phyloP scores from a whole-genome alignment of 2,888 invertebrate species.

The Nymphalis polychloros region DNA sequence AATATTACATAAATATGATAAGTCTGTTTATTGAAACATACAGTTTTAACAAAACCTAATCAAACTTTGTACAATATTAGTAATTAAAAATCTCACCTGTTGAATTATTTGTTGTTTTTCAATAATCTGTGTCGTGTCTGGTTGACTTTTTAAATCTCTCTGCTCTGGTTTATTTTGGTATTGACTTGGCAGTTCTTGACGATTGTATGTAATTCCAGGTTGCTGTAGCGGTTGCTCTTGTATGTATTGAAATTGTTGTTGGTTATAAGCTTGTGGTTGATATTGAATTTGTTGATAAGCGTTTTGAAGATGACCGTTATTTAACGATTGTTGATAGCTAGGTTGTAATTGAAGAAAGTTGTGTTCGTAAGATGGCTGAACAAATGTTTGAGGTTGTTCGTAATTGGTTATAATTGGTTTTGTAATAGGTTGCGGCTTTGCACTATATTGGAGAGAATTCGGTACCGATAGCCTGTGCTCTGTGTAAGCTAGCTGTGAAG shows the following conservation, averaged over 20 bases:
- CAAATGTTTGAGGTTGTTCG: conserved; percentile 32
- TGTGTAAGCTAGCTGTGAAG: conserved; percentile 64
- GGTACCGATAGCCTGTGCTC: conserved; percentile 56
- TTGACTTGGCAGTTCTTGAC: conserved; percentile 30
- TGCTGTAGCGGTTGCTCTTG: conserved; percentile 39
- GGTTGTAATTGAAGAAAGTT: conserved; percentile 26
- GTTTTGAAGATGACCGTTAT: conserved; percentile 30
- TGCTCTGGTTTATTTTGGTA: conserved; percentile 38
- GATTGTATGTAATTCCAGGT: conserved; percentile 33
- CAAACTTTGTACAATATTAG: too few relatives aligned
- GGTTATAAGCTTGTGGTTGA: conserved; percentile 34
- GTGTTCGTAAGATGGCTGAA: conserved; percentile 37
- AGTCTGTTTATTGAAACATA: too few relatives aligned
- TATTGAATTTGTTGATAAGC: conserved; percentile 35
- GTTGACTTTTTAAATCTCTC: conserved; percentile 33
- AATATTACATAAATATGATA: too few relatives aligned
- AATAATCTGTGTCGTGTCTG: conserved; percentile 30
- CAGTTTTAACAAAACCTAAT: too few relatives aligned
- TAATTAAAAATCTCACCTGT: conserved; percentile 28
- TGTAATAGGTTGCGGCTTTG: conserved; percentile 41
- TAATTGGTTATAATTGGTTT: conserved; percentile 30
- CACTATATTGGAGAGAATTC: conserved; percentile 43
- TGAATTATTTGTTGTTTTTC: conserved; percentile 43
- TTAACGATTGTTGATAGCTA: conserved; percentile 25
- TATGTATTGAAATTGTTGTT: conserved; percentile 36